Base-by-base conservation (phyloP, 2,888 invertebrate species). In the Pedicia rivosa region DNA sequence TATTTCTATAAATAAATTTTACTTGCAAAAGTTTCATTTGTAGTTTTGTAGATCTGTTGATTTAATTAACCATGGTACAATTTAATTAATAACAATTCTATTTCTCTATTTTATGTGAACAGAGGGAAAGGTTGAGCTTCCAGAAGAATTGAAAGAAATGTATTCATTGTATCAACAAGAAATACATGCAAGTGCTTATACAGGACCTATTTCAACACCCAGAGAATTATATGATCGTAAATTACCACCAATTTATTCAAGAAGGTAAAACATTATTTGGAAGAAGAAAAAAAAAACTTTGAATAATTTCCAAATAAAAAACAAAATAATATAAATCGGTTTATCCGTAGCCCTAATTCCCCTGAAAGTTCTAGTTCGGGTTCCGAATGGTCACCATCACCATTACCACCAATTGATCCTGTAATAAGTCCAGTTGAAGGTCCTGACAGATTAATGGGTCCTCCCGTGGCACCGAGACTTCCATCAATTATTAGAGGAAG, bases 151-250 rank as follows among this genome's bases (percentile, higher is more conserved):
- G 39, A 76, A 74, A 43, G 84, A 86, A 47, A 61, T 87, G 14
- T 87, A 87, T 54, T 73, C 76, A 35, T 63, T 84, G 44, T 87
- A 87, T 50, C 84, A 86, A 53, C 83, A 83, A 52, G 87, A 87
- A 64, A 82, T 86, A 42, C 84, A 86, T 54, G 82, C 83, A 0
- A 75, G 82, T 5, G 78, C 80, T 0, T 78, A 78, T 50, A 72
- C 74, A 0, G 75, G 42, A 15, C 25, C 33, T n/a, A 16, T 37
- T 7, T 27, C 38, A n/a, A 54, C 58, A 9, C 54, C 59, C 3
- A 50, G 53, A 27, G 51, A 54, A 3, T 41, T 51, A 36, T 59
- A 59, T 37, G 61, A 62, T 22, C 53, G 54, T 37, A 62, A 62
- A 44, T 41, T 62, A 36, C 61, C 62, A 16, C 59, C 61, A 42